Base-by-base conservation (phyloP, 2,888 invertebrate genomes). In the Pammene fasciana region DNA sequence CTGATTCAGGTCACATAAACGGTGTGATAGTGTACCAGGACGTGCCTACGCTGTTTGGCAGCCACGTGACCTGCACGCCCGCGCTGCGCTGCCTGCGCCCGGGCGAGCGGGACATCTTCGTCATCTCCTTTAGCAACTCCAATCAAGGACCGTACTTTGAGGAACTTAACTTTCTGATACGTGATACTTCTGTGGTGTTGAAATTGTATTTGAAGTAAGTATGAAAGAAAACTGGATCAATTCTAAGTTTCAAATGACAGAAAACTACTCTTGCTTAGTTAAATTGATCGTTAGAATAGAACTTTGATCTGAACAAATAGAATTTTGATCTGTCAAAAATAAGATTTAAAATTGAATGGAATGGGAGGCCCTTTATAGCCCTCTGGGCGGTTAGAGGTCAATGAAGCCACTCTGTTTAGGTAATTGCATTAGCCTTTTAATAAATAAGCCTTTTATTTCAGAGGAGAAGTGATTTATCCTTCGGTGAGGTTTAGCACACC, bases 61-160 rank as follows among this genome's bases (percentile, higher is more conserved):
- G 94, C 38, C 81, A 71, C 16, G 93, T 95, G 54, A 82, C 83
- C 0, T 93, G 94, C 75, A 79, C 81, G n/a, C 95, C 95, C 0
- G 72, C 78, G 26, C 76, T 84, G 56, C 82, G 91, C 5, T 86
- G 86, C 61, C 76, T 95, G 50, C 78, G 88, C 41, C 93, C 94
- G 0, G 93, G 91, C 5, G 88, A 93, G 46, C 88, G 89, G 71
- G 88, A 92, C 50, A 86, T 90, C 9, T 94, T 95, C 77, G 85
- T 92, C 11, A 80, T 95, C 7, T 87, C 93, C 0, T 95, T 94
- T 79, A 87, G 86, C 34, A 94, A 95, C 64, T 90, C 91, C 9
- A 92, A 92, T 36, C 94, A 93, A 75, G 95, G 95, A 52, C 90
- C 93, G 10, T 95, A 94, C 78, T 88, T 94, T 62, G 95, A 95